These are phyloP conservation scores for Linnaemya tessellans DNA, from an alignment of 2,888 invertebrate species.

Conservation along the genomic window DNA sequence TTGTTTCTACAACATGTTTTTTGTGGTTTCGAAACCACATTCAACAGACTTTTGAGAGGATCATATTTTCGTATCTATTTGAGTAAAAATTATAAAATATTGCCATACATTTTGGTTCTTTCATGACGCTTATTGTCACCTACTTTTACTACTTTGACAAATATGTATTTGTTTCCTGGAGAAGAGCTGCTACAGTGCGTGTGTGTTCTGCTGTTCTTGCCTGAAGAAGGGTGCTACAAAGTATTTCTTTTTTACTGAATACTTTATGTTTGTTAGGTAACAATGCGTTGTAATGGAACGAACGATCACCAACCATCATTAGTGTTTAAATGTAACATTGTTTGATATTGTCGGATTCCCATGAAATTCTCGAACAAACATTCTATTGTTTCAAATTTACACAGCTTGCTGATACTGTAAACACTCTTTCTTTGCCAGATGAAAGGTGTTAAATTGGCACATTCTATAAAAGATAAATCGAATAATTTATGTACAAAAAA, in stretches of 20 bases:
- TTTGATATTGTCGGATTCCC: slow-evolving; percentile 46
- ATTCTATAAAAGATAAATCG: slow-evolving; percentile 35
- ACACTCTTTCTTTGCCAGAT: slow-evolving; percentile 1
- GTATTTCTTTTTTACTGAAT: slow-evolving; percentile 5
- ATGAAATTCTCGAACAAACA: slow-evolving; percentile 54
- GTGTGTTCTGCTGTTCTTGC: slow-evolving; percentile 27
- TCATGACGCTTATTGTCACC: slow-evolving; percentile 74
- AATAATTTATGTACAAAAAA: slow-evolving; percentile 15
- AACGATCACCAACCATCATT: slow-evolving; percentile 60
- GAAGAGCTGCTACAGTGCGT: not conserved
- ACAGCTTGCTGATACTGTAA: slow-evolving; percentile 67
- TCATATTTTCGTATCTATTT: slow-evolving; percentile 45
- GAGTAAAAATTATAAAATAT: slow-evolving; percentile 48
- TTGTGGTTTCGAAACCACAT: slow-evolving; percentile 64
- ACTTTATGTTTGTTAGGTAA: slow-evolving; percentile 29
- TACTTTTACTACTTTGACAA: slow-evolving; percentile 46
- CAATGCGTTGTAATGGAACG: slow-evolving; percentile 17
- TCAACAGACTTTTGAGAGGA: slow-evolving; percentile 52
- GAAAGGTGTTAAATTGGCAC: slow-evolving; percentile 71
- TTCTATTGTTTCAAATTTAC: slow-evolving; percentile 66
- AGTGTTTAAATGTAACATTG: slow-evolving; percentile 67
- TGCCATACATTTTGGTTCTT: slow-evolving; percentile 66
- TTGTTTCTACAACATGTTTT: slow-evolving; percentile 58
- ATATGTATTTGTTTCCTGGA: slow-evolving; percentile 9
- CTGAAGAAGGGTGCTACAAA: slow-evolving; percentile 44